Base-by-base conservation (phyloP, 1,140 invertebrate species). In the Philaenus spumarius region DNA sequence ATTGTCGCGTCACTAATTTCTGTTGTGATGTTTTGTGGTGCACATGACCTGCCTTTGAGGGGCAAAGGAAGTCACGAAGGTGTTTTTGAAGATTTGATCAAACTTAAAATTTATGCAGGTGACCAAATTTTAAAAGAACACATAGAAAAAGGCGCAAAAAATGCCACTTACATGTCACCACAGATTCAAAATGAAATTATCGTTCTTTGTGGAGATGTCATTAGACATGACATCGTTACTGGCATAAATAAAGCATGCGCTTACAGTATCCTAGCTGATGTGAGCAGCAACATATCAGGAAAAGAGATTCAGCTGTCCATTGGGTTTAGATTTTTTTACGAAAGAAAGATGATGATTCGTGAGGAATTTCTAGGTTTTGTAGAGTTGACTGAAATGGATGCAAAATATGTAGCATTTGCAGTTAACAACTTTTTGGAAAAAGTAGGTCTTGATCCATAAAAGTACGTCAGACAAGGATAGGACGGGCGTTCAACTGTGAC, bases 311-410 rank as follows among this genome's bases (percentile, higher is more conserved):
- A 68, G 45, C 47, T 70, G 9, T 68, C 67, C 1, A 51, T 69
- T 53, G 66, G 65, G 22, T 19, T 66, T 42, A 35, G 63, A 51
- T 68, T 60, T 60, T 64, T 63, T 64, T 52, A 67, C 51, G 57
- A 9, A 53, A 59, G 39, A 50, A 67, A 15, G 39, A 17, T 5
- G 39, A 5, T 40, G 39, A 14, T 40, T 40, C 45, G 48, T 19
- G 66, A 67, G 64, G 63, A 70, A 62, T 68, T 68, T 64, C 14
- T 68, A 39, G 66, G 62, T 17, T 67, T 68, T 59, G 57, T 65
- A 17, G 53, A 68, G 46, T 40, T 69, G n/a, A 22, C 34, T 35
- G 34, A 35, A 6, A 35, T 40, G 39, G 39, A 40, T 40, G 39
- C 3, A 40, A 40, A 40, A 40, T 40, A 2, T 40, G 12, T 14